phyloP scores from a whole-genome alignment of 1,140 invertebrate species.

The Lordiphosa mommai region DNA sequence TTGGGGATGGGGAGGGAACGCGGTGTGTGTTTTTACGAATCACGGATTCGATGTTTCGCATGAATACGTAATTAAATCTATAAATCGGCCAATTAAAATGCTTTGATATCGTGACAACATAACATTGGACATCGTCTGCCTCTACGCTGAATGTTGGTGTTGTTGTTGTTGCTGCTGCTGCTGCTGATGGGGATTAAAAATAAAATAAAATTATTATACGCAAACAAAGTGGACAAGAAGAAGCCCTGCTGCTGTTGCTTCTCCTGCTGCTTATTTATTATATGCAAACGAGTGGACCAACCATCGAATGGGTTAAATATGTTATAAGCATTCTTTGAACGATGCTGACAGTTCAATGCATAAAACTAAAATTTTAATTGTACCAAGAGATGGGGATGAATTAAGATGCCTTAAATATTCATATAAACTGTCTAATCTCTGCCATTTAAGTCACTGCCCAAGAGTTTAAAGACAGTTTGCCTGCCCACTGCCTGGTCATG shows the following conservation, averaged over 20 bases:
- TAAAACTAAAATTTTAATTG: slow-evolving; percentile 33
- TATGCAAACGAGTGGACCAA: slow-evolving; percentile 4
- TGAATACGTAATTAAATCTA: slow-evolving; percentile 80
- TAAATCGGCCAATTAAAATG: slow-evolving; percentile 80
- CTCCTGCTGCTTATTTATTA: slow-evolving; percentile 19
- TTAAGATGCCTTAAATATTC: slow-evolving; percentile 24
- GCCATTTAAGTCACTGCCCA: slow-evolving; percentile 17
- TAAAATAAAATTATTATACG: slow-evolving; percentile 70
- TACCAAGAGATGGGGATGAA: background rate
- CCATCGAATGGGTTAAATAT: slow-evolving; percentile 44
- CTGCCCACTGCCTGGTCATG: slow-evolving; percentile 16
- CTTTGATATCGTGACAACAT: slow-evolving; percentile 80
- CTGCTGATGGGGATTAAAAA: slow-evolving; percentile 37
- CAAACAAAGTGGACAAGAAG: slow-evolving; percentile 37
- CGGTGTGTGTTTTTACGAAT: slow-evolving; percentile 80
- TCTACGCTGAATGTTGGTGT: slow-evolving; percentile 4
- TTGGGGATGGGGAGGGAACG: slow-evolving; percentile 37
- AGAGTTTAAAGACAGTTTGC: slow-evolving; percentile 22
- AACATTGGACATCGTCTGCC: slow-evolving; percentile 72
- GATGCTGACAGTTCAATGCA: slow-evolving; percentile 59
- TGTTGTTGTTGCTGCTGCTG: slow-evolving; percentile 7
- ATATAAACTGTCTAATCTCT: slow-evolving; percentile 42
- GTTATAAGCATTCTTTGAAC: slow-evolving; percentile 56
- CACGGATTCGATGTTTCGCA: slow-evolving; percentile 80
- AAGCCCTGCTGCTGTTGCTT: background rate